Conservation (phyloP, 1,140 invertebrate genomes). For the Calliopsis andreniformis region DNA sequence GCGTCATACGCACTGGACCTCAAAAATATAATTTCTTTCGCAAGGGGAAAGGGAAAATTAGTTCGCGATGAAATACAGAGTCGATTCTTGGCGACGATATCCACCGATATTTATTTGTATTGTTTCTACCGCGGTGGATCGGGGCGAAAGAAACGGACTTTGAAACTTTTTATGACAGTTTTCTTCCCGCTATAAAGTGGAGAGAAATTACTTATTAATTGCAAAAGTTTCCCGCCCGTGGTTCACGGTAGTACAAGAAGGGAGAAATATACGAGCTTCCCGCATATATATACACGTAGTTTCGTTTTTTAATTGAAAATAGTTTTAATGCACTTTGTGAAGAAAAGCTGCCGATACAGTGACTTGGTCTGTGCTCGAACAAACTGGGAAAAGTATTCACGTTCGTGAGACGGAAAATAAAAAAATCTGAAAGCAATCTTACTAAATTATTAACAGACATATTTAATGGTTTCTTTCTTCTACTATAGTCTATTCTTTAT, state of each 20-base stretch:
- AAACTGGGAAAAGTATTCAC: background rate
- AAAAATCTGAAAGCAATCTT: no score
- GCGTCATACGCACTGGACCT: background rate
- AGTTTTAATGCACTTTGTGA: constrained; percentile 18
- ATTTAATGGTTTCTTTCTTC: no score
- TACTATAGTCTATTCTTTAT: no score
- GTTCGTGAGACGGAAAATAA: background rate
- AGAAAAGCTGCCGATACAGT: background rate
- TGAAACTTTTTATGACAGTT: constrained; percentile 42
- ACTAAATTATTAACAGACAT: no score
- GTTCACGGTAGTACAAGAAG: background rate
- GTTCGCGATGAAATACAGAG: constrained; percentile 29
- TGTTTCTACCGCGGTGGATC: constrained; percentile 12
- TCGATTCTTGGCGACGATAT: constrained; percentile 19
- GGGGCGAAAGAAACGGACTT: constrained; percentile 32
- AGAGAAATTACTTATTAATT: constrained; percentile 49
- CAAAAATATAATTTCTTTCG: background rate
- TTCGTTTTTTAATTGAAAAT: constrained; percentile 19
- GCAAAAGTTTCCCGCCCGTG: constrained; percentile 26
- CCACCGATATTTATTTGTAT: constrained; percentile 39
- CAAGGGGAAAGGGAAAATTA: constrained; percentile 13
- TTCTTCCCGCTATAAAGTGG: constrained; percentile 30
- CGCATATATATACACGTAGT: background rate
- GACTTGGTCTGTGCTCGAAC: background rate
- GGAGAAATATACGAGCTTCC: constrained; percentile 30